Percentiles rank a stretch among this genome's conserved stretches.
Evolutionary conservation across 2,888 invertebrate genomes (phyloP).

Genomic region (Heliconius charithonia): DNA sequence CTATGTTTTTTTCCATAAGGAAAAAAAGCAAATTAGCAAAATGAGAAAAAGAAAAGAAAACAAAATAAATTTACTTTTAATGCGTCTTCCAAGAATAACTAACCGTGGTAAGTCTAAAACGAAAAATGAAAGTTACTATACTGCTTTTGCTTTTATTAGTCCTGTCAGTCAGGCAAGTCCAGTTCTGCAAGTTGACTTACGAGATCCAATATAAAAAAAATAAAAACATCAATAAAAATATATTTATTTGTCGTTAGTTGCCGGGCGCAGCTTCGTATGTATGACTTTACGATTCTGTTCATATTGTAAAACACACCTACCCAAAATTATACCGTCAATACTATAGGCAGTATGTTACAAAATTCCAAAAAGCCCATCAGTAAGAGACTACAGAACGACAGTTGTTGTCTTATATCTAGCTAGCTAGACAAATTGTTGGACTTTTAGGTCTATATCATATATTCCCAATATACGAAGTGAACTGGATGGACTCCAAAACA

Average conservation of each 20-base stretch:
- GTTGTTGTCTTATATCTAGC: too few relatives aligned
- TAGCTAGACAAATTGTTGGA: too few relatives aligned
- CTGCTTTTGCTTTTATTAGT: slow-evolving; percentile 8
- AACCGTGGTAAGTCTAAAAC: neutral
- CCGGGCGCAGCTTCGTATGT: too few relatives aligned
- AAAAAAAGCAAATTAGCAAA: neutral
- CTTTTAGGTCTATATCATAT: too few relatives aligned
- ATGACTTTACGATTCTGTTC: too few relatives aligned
- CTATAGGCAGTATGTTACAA: too few relatives aligned
- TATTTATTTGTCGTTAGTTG: neutral
- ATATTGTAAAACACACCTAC: too few relatives aligned
- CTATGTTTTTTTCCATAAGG: neutral
- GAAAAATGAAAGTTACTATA: slow-evolving; percentile 12
- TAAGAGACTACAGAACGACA: too few relatives aligned
- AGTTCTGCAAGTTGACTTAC: neutral
- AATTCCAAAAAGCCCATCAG: too few relatives aligned
- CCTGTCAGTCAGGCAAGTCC: neutral
- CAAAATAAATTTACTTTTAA: slow-evolving; percentile 10
- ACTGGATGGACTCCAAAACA: too few relatives aligned
- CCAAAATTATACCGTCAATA: too few relatives aligned
- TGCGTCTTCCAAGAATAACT: slow-evolving; percentile 8
- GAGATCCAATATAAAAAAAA: neutral
- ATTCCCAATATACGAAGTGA: too few relatives aligned
- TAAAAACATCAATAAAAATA: neutral
- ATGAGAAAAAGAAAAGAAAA: neutral